phyloP scores from a whole-genome alignment of 2,888 invertebrate genomes.

The Cordilura impudica region DNA sequence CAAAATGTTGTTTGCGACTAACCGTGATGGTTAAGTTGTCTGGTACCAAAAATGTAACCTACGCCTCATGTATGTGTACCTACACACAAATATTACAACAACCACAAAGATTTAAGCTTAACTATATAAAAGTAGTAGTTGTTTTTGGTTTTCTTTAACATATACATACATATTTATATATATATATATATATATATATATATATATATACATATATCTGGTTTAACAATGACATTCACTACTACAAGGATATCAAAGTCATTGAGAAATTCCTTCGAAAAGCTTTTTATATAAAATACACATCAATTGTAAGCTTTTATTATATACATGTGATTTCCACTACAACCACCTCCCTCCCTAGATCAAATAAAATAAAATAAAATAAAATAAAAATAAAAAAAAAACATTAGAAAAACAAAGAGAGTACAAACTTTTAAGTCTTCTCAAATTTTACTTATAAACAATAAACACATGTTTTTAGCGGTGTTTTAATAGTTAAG shows the following conservation, averaged over 20 bases:
- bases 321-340: too few species aligned
- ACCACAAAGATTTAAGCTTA: constrained; percentile 2
- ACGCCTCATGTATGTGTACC: constrained; percentile 4
- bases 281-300: constrained; percentile 16
- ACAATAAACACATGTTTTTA: not conserved
- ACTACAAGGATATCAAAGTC: constrained; percentile 48
- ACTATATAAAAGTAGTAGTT: constrained; percentile 25
- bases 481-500: not conserved
- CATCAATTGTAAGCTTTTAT: constrained; percentile 35
- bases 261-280: constrained; percentile 53
- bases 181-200: too few species aligned
- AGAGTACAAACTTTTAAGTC: not conserved
- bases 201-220: too few species aligned
- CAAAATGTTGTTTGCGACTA: constrained; percentile 77
- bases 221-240: constrained; percentile 60
- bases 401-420: constrained; percentile 5
- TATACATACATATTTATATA: too few species aligned
- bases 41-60: constrained; percentile 33
- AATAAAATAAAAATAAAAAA: too few species aligned
- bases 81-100: not conserved
- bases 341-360: too few species aligned
- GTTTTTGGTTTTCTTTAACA: too few species aligned
- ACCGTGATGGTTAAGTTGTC: constrained; percentile 46
- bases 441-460: too few species aligned
- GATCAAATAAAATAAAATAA: too few species aligned